These are phyloP conservation scores for Zele albiditarsus DNA, from an alignment of 2,888 invertebrate species.

Conservation along the genomic window DNA sequence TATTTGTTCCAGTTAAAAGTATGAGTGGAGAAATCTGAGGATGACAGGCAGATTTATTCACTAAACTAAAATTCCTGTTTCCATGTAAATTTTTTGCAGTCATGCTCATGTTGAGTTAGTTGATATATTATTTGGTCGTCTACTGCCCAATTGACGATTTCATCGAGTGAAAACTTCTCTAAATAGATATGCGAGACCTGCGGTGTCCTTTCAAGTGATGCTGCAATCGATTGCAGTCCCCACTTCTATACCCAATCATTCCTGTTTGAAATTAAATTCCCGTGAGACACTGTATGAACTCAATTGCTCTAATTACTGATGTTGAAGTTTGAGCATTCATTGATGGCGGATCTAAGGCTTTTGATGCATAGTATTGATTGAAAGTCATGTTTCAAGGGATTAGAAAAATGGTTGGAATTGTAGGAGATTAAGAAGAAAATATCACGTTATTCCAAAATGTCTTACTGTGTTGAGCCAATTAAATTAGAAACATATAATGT, in stretches of 20 bases:
- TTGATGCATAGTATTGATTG: background rate
- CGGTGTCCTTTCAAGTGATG: background rate
- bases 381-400: background rate
- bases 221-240: background rate
- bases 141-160: slow-evolving; percentile 17
- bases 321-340: background rate
- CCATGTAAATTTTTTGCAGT: background rate
- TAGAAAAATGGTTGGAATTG: too few relatives aligned
- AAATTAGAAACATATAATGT: background rate
- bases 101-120: background rate
- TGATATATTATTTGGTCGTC: background rate
- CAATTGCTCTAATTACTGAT: background rate
- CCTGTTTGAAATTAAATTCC: background rate
- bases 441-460: too few relatives aligned
- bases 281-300: background rate
- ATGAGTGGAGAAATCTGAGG: background rate
- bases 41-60: background rate
- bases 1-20: background rate
- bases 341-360: background rate
- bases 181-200: background rate
- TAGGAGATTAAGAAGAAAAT: too few relatives aligned
- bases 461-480: too few relatives aligned
- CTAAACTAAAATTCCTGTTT: background rate
- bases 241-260: background rate
- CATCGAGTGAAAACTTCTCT: background rate